Conservation (phyloP, 2,888 invertebrate species). For the Neoaliturus tenellus region DNA sequence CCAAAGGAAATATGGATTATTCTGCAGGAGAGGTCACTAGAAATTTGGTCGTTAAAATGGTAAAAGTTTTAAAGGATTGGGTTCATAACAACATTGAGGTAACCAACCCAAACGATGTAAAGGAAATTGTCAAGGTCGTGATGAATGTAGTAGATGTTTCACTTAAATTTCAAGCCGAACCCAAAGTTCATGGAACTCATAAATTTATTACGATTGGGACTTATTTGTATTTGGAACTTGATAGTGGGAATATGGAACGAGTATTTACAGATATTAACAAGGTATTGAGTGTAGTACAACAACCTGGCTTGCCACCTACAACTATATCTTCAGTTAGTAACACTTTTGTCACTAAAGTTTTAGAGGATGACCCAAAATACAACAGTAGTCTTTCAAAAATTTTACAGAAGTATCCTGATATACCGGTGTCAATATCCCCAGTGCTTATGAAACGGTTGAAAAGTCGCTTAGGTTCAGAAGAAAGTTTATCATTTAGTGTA, state of each 20-base stretch:
- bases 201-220: neutral
- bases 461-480: neutral
- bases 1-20: neutral
- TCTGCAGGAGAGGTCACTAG: too few species aligned
- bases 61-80: neutral
- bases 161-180: neutral
- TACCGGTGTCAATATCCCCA: neutral
- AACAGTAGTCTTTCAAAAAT: neutral
- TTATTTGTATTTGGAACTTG: neutral
- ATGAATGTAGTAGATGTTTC: neutral
- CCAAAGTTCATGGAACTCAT: neutral
- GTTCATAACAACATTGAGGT: neutral
- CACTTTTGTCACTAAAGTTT: neutral
- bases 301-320: neutral
- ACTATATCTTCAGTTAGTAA: neutral
- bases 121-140: neutral
- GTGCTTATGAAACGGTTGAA: neutral
- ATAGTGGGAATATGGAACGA: neutral
- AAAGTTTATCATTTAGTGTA: neutral
- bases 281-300: neutral
- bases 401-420: neutral
- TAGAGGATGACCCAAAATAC: neutral
- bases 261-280: neutral
- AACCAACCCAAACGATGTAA: neutral
- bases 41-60: neutral